phyloP scores from a whole-genome alignment of 2,113 vertebrate genomes.

The Pachycephala philippinensis region DNA sequence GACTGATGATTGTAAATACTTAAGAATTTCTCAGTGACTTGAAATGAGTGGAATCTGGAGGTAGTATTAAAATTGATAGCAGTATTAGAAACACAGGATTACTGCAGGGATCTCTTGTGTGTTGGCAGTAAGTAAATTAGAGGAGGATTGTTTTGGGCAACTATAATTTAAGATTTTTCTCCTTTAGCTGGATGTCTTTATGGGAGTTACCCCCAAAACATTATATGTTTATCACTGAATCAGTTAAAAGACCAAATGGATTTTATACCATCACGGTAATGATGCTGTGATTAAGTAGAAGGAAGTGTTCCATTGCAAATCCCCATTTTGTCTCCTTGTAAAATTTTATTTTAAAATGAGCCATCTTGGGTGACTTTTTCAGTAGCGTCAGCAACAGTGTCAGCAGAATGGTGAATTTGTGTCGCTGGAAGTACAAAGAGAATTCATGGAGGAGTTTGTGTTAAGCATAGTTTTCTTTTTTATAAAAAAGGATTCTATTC shows the following conservation, averaged over 20 bases:
- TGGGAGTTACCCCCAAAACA: not conserved
- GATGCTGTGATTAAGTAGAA: not conserved
- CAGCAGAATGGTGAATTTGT: slow-evolving; percentile 56
- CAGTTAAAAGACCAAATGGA: not conserved
- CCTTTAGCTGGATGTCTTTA: not conserved
- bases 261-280: not conserved
- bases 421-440: slow-evolving; percentile 39
- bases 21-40: not conserved
- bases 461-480: slow-evolving; percentile 17
- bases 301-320: slow-evolving; percentile 3
- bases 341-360: slow-evolving; percentile 16
- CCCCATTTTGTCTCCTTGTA: not conserved
- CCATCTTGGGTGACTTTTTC: slow-evolving; percentile 43
- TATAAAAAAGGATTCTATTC: slow-evolving; percentile 1
- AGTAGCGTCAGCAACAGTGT: slow-evolving; percentile 34
- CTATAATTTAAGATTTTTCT: not conserved
- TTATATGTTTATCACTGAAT: not conserved
- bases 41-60: not conserved
- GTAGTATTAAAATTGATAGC: not conserved
- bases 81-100: not conserved
- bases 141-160: not conserved
- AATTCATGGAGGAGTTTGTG: slow-evolving; percentile 64
- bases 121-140: not conserved
- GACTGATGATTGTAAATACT: not conserved
- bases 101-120: not conserved